Evolutionary conservation across 2,888 invertebrate genomes (phyloP).

Genomic region (Protula sp.): DNA sequence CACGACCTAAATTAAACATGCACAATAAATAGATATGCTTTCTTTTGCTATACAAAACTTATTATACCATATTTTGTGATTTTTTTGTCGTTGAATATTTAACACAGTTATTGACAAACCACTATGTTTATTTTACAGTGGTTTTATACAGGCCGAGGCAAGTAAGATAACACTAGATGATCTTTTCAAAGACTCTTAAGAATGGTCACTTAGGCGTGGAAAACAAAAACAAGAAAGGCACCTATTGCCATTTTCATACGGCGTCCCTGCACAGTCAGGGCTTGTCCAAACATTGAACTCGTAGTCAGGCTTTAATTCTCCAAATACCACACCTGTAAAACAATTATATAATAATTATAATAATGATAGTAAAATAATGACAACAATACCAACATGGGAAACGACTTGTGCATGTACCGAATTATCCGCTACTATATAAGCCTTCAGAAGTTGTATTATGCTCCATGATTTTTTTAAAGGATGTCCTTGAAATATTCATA

Average conservation of each 20-base stretch:
- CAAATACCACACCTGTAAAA: neutral
- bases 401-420: no score
- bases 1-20: slow-evolving; percentile 63
- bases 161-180: no score
- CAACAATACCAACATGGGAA: no score
- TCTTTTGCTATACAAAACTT: neutral
- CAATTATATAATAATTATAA: neutral
- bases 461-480: no score
- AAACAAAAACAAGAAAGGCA: slow-evolving; percentile 17
- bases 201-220: no score
- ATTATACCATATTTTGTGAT: neutral
- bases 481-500: no score
- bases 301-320: slow-evolving; percentile 58
- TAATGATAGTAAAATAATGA: no score
- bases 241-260: slow-evolving; percentile 78
- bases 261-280: slow-evolving; percentile 81
- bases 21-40: neutral
- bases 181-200: no score
- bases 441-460: no score
- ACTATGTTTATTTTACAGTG: neutral
- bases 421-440: no score
- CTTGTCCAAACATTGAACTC: slow-evolving; percentile 87
- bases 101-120: no score
- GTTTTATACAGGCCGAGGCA: no score
- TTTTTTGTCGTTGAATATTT: neutral